Conservation (phyloP, 2,888 invertebrate genomes). For the Amphipyra tragopoginis region DNA sequence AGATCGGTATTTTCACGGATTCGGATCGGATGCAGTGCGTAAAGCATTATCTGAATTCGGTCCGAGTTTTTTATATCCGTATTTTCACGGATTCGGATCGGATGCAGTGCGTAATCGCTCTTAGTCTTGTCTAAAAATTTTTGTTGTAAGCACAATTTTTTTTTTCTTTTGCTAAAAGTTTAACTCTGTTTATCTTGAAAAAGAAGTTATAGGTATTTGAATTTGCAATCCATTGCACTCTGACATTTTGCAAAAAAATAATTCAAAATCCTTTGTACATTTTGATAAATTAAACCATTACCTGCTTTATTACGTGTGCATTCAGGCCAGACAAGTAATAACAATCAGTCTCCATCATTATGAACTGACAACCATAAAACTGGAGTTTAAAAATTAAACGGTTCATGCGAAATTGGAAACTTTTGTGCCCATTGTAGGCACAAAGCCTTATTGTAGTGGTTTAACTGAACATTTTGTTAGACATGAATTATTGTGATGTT, state of each 20-base stretch:
- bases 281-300: constrained; percentile 54
- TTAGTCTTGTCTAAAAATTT: no score
- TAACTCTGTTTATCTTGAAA: background rate
- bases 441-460: constrained; percentile 53
- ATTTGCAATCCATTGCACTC: constrained; percentile 8
- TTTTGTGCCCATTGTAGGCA: constrained; percentile 51
- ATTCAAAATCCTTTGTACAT: constrained; percentile 25
- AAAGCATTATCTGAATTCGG: no score
- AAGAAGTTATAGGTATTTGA: background rate
- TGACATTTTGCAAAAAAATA: constrained; percentile 10
- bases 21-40: no score
- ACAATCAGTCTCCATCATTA: constrained; percentile 55
- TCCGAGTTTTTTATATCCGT: no score
- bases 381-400: constrained; percentile 61
- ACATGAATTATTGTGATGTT: constrained; percentile 46
- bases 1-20: no score
- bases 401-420: constrained; percentile 58
- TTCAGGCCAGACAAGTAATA: constrained; percentile 45
- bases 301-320: constrained; percentile 48
- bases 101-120: no score
- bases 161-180: no score
- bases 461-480: constrained; percentile 47
- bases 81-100: no score
- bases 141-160: no score
- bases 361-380: constrained; percentile 68